Evolutionary conservation across 1,140 invertebrate species (phyloP).

Genomic region (Aporrectodea caliginosa): DNA sequence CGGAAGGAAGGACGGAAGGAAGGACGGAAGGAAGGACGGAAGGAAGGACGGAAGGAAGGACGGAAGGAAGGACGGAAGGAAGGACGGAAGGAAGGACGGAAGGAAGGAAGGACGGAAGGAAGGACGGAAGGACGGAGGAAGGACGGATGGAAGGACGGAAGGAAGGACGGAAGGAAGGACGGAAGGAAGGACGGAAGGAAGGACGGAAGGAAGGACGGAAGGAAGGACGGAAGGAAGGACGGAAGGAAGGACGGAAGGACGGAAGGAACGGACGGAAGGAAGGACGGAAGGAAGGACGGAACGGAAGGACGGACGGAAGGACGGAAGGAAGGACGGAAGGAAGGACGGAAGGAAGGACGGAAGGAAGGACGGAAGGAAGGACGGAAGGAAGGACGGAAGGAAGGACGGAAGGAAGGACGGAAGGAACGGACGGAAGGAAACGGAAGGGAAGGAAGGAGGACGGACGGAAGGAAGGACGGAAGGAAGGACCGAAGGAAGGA

Average conservation of each 20-base stretch:
- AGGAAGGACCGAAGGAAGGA: no score
- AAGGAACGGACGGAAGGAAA: no score
- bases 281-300: slow-evolving; percentile 4
- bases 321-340: not conserved
- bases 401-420: no score
- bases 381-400: slow-evolving; percentile 1
- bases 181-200: not conserved
- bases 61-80: slow-evolving; percentile 1
- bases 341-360: not conserved
- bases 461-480: no score
- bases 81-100: no score
- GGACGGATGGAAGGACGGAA: no score
- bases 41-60: slow-evolving; percentile 3
- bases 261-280: no score
- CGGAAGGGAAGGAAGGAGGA: no score
- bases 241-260: no score
- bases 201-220: not conserved
- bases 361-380: not conserved
- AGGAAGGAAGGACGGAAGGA: not conserved
- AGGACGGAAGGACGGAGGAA: no score
- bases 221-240: not conserved
- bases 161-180: not conserved
- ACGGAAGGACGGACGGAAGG: not conserved
- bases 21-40: no score
- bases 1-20: no score